These are phyloP conservation scores for Chaunax sp. DNA, from an alignment of 2,797 vertebrate species.

Conservation along the genomic window DNA sequence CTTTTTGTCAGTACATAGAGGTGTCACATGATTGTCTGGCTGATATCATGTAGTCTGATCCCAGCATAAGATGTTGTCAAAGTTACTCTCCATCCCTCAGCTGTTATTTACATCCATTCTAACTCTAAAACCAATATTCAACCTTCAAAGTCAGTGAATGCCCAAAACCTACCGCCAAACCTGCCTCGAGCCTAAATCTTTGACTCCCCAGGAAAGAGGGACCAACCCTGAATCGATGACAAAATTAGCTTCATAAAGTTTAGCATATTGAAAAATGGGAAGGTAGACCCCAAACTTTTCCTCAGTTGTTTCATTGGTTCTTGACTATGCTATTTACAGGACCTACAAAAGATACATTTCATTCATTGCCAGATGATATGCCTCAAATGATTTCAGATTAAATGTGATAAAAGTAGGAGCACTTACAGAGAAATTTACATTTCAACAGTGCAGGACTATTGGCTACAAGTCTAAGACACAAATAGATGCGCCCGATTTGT, in stretches of 20 bases:
- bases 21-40: not conserved
- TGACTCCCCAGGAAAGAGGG: slow-evolving; percentile 17
- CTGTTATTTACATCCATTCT: too few relatives aligned
- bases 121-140: too few relatives aligned
- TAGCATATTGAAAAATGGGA: not conserved
- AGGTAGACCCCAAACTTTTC: slow-evolving; percentile 23
- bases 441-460: not conserved
- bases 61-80: not conserved
- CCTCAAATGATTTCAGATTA: not conserved
- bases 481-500: not conserved
- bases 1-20: too few relatives aligned
- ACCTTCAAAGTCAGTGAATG: too few relatives aligned
- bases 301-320: not conserved
- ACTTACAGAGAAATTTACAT: too few relatives aligned
- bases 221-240: slow-evolving; percentile 34
- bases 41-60: not conserved
- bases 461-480: not conserved
- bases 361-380: too few relatives aligned
- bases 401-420: not conserved
- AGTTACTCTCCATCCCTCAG: not conserved
- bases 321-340: too few relatives aligned
- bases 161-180: not conserved
- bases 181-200: slow-evolving; percentile 1
- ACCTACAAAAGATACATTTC: too few relatives aligned
- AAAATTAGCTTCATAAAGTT: not conserved